Evolutionary conservation across 2,797 vertebrate species (phyloP).

Genomic region (Arctocebus calabarensis): DNA sequence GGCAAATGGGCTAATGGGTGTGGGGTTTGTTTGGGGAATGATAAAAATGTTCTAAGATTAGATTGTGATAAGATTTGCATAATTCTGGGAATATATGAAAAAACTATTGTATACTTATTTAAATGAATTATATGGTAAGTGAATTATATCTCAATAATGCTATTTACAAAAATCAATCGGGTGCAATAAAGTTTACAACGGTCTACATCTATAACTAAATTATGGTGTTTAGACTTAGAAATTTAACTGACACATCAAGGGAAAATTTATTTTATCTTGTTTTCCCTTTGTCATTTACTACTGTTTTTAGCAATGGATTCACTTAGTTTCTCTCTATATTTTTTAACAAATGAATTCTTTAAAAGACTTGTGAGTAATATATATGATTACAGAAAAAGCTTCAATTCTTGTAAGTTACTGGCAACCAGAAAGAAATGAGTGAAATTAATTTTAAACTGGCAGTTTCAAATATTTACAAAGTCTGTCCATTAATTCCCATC

Average conservation of each 20-base stretch:
- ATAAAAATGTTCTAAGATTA: conserved; percentile 33
- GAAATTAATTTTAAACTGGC: conserved; percentile 73
- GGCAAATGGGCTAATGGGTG: neutral
- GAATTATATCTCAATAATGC: neutral
- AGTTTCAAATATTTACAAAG: conserved; percentile 77
- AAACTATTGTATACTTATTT: neutral
- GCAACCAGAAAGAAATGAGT: conserved; percentile 69
- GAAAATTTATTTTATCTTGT: neutral
- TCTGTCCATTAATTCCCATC: conserved; percentile 56
- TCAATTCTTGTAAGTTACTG: conserved; percentile 41
- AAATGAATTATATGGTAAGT: neutral
- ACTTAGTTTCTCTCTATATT: neutral
- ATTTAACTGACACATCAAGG: neutral
- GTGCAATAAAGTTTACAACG: neutral
- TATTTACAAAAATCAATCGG: neutral
- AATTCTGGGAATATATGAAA: neutral
- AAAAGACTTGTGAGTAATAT: neutral
- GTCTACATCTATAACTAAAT: neutral
- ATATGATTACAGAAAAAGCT: conserved; percentile 55
- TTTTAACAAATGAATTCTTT: conserved; percentile 48
- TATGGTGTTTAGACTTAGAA: neutral
- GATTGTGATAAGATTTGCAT: neutral
- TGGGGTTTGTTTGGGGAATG: neutral
- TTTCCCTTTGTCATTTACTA: neutral
- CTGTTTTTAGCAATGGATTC: neutral